These are phyloP conservation scores for Ennomos quercinarius DNA, from an alignment of 2,888 invertebrate genomes.

Conservation along the genomic window DNA sequence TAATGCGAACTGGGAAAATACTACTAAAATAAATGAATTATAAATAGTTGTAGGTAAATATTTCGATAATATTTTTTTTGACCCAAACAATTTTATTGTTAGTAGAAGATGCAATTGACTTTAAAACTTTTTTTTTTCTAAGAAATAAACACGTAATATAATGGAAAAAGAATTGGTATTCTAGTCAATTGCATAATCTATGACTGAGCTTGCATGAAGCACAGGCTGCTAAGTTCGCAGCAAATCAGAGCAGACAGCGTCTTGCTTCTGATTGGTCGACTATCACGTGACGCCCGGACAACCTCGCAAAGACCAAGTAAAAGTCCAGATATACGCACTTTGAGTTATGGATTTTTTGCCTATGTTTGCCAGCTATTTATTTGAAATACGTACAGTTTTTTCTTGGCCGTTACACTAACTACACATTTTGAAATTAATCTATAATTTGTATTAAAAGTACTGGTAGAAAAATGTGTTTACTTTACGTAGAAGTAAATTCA, in stretches of 20 bases:
- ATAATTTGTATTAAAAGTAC: too few relatives aligned
- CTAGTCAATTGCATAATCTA: slow-evolving; percentile 35
- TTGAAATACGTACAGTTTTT: slow-evolving; percentile 4
- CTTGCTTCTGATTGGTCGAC: slow-evolving; percentile 44
- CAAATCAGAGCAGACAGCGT: slow-evolving; percentile 38
- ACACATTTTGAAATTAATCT: not conserved
- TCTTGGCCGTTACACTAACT: too few relatives aligned
- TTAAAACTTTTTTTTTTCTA: slow-evolving; percentile 9
- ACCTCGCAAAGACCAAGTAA: slow-evolving; percentile 47
- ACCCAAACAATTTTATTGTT: slow-evolving; percentile 27
- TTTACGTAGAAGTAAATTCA: too few relatives aligned
- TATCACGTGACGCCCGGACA: slow-evolving; percentile 32
- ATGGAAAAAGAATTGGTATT: slow-evolving; percentile 4
- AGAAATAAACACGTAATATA: not conserved
- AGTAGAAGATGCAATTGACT: slow-evolving; percentile 29
- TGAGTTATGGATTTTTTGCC: slow-evolving; percentile 32
- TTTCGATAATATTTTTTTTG: slow-evolving; percentile 34
- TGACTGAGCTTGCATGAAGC: slow-evolving; percentile 23
- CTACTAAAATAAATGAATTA: slow-evolving; percentile 32
- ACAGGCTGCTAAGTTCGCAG: slow-evolving; percentile 12
- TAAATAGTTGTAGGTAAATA: slow-evolving; percentile 26
- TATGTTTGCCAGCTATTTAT: slow-evolving; percentile 19
- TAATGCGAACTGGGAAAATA: slow-evolving; percentile 30
- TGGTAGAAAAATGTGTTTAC: too few relatives aligned
- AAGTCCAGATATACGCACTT: slow-evolving; percentile 46